Percentiles rank a stretch among this genome's conserved stretches.
Evolutionary conservation across 2,888 invertebrate species (phyloP).

Genomic region (Tryphoninae sp.): DNA sequence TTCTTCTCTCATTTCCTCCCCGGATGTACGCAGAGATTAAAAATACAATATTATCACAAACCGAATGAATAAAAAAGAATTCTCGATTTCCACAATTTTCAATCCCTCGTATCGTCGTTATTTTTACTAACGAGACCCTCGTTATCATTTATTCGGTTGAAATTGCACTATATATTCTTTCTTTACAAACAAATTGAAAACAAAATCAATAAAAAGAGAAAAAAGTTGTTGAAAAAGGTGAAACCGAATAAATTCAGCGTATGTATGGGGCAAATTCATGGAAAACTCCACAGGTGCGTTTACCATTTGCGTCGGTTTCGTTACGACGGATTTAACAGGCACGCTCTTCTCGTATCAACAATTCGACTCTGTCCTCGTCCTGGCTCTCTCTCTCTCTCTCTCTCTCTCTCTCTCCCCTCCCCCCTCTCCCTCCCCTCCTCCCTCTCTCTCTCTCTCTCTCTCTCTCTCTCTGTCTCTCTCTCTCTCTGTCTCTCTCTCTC

Average conservation of each 20-base stretch:
- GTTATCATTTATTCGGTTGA: background rate
- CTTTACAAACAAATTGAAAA: conserved; percentile 8
- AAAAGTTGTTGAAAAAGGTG: background rate
- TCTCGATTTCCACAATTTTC: background rate
- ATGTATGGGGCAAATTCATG: conserved; percentile 1
- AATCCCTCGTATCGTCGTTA: too few species aligned
- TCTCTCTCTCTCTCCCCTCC: background rate
- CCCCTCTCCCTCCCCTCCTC: too few species aligned
- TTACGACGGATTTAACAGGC: conserved; percentile 16
- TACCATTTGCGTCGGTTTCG: conserved; percentile 10
- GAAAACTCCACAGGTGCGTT: conserved; percentile 56
- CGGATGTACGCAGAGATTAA: too few species aligned
- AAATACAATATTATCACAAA: too few species aligned
- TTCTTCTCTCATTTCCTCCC: too few species aligned
- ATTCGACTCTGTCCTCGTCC: background rate
- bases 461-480: too few species aligned
- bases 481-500: too few species aligned
- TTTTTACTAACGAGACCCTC: too few species aligned
- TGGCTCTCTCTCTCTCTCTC: background rate
- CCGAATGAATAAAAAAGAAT: background rate
- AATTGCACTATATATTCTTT: background rate
- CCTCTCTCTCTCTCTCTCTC: background rate
- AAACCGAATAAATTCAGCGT: background rate
- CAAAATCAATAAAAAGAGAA: background rate
- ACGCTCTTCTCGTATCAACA: background rate